These are phyloP conservation scores for Bombus sibiricus DNA, from an alignment of 1,140 invertebrate species.

Conservation along the genomic window DNA sequence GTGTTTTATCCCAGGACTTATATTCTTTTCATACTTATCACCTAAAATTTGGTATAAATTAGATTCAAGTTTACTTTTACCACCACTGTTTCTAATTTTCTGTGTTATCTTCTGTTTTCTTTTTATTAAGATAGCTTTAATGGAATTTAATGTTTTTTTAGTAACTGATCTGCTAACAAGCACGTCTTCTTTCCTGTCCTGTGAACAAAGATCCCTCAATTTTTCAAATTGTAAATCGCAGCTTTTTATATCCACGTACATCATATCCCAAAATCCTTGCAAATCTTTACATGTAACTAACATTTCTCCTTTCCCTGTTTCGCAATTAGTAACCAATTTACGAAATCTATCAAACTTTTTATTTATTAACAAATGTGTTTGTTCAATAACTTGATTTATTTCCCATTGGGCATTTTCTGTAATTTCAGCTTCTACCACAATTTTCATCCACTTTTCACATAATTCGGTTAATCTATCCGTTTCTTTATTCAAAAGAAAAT, in stretches of 20 bases:
- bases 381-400: conserved; percentile 87
- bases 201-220: conserved; percentile 79
- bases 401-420: conserved; percentile 83
- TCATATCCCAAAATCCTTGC: conserved; percentile 91
- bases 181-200: conserved; percentile 82
- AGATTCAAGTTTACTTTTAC: neutral
- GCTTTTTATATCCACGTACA: conserved; percentile 86
- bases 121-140: conserved; percentile 69
- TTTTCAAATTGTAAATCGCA: conserved; percentile 83
- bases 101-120: conserved; percentile 65
- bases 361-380: conserved; percentile 86
- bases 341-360: conserved; percentile 88
- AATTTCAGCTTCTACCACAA: conserved; percentile 63
- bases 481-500: conserved; percentile 81
- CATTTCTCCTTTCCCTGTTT: conserved; percentile 84
- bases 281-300: conserved; percentile 86
- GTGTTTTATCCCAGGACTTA: neutral
- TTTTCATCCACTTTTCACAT: conserved; percentile 80
- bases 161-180: conserved; percentile 67
- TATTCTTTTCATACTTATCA: neutral
- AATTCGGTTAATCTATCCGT: conserved; percentile 78
- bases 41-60: neutral
- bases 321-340: conserved; percentile 86
- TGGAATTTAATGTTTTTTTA: conserved; percentile 68
- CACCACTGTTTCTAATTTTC: neutral